These are phyloP conservation scores for Brachystomella parvula DNA, from an alignment of 1,140 invertebrate genomes.

Conservation along the genomic window DNA sequence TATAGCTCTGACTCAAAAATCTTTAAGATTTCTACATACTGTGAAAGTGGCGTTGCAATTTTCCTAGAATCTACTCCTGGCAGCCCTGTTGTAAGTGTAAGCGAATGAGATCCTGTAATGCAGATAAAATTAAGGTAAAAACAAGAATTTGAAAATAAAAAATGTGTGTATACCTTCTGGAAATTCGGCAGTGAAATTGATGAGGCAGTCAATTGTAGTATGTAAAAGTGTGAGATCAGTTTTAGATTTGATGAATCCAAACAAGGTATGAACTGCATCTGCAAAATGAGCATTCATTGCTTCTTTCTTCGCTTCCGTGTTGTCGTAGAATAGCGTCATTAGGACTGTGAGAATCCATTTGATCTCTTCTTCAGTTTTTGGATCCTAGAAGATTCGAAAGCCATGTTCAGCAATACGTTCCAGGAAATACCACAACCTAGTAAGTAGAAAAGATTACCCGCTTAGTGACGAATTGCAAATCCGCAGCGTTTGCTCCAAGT, in stretches of 20 bases:
- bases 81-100: slow-evolving; percentile 31
- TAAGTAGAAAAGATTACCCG: slow-evolving; percentile 17
- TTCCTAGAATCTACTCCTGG: slow-evolving; percentile 29
- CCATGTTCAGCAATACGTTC: neutral
- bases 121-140: neutral
- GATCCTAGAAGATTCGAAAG: slow-evolving; percentile 13
- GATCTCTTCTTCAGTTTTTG: slow-evolving; percentile 23
- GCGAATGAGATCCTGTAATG: slow-evolving; percentile 24
- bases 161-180: slow-evolving; percentile 22
- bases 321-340: slow-evolving; percentile 19
- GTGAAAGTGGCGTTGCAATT: slow-evolving; percentile 22
- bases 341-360: slow-evolving; percentile 17
- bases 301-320: slow-evolving; percentile 10
- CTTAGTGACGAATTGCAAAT: neutral
- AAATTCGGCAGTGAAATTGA: slow-evolving; percentile 36
- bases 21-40: slow-evolving; percentile 25
- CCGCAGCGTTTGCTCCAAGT: slow-evolving; percentile 24
- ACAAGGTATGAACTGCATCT: slow-evolving; percentile 31
- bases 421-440: neutral
- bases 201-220: slow-evolving; percentile 23
- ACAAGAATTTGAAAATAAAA: neutral
- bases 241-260: slow-evolving; percentile 27
- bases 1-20: slow-evolving; percentile 28
- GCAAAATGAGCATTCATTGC: slow-evolving; percentile 20
- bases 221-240: slow-evolving; percentile 24